These are phyloP conservation scores for Ascaphus truei DNA, from an alignment of 2,113 vertebrate species.

Conservation along the genomic window DNA sequence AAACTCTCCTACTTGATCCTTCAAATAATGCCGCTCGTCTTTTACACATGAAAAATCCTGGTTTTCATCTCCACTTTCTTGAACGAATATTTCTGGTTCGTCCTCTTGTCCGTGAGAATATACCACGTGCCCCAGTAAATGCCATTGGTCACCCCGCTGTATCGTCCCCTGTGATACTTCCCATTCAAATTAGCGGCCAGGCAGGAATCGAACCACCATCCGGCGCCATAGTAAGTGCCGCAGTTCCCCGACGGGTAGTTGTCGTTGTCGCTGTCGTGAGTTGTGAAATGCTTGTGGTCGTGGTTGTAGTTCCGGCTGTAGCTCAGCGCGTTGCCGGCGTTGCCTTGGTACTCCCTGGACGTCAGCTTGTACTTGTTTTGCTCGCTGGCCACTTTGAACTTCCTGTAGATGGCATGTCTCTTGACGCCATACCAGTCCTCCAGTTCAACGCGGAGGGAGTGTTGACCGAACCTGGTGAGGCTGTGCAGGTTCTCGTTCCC, in stretches of 20 bases:
- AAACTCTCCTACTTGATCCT: no score
- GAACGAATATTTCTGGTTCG: slow-evolving; percentile 70
- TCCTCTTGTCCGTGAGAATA: slow-evolving; percentile 67
- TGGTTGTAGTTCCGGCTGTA: slow-evolving; percentile 76
- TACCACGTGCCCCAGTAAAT: slow-evolving; percentile 79
- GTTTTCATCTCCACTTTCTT: slow-evolving; percentile 71
- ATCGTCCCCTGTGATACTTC: slow-evolving; percentile 62
- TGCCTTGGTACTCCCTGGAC: slow-evolving; percentile 63
- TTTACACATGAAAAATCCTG: slow-evolving; percentile 1
- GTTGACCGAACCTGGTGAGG: slow-evolving; percentile 59
- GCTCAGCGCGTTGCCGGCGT: slow-evolving; percentile 71
- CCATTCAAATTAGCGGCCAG: slow-evolving; percentile 73
- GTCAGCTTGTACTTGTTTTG: slow-evolving; percentile 66
- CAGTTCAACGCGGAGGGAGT: slow-evolving; percentile 62
- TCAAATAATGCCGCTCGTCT: no score
- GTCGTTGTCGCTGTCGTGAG: slow-evolving; percentile 66
- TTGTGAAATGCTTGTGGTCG: slow-evolving; percentile 68
- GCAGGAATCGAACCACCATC: slow-evolving; percentile 76
- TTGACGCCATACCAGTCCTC: slow-evolving; percentile 72
- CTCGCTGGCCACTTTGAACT: slow-evolving; percentile 68
- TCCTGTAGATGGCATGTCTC: slow-evolving; percentile 64
- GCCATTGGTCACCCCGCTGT: slow-evolving; percentile 67
- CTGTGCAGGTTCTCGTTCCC: slow-evolving; percentile 60
- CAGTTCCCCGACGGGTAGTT: slow-evolving; percentile 67
- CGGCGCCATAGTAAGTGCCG: slow-evolving; percentile 68